A percentile compares a stretch with the other conserved stretches of the same genome.
phyloP scores from a whole-genome alignment of 2,113 vertebrate species.

The Pachypanchax playfairii region DNA sequence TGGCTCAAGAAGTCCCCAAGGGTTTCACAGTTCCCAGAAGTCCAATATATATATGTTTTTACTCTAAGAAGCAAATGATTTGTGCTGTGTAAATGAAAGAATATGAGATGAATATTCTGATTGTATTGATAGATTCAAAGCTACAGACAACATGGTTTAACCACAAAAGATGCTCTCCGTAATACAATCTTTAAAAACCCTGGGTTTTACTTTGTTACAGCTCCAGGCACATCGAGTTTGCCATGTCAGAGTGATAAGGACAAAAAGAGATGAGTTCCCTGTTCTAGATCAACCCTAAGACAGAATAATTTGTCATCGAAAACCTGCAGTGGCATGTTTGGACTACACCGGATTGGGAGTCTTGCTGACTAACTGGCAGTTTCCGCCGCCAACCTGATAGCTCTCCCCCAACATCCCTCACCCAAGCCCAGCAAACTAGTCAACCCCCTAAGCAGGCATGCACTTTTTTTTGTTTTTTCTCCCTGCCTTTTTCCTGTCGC shows the following conservation, averaged over 20 bases:
- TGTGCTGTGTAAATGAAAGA: slow-evolving; percentile 80
- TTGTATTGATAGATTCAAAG: slow-evolving; percentile 37
- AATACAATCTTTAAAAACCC: neutral
- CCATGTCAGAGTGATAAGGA: slow-evolving; percentile 82
- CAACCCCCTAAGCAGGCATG: slow-evolving; percentile 24
- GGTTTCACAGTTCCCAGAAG: slow-evolving; percentile 84
- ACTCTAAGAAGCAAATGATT: slow-evolving; percentile 77
- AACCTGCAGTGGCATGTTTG: slow-evolving; percentile 86
- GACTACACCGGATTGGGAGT: slow-evolving; percentile 93
- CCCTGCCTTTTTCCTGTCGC: slow-evolving; percentile 99
- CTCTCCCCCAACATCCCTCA: slow-evolving; percentile 82
- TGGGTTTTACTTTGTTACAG: slow-evolving; percentile 57
- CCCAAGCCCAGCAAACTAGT: slow-evolving; percentile 75
- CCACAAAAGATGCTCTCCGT: slow-evolving; percentile 59
- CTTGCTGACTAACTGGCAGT: slow-evolving; percentile 92
- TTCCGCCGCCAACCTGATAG: slow-evolving; percentile 95
- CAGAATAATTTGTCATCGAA: slow-evolving; percentile 90
- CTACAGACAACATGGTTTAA: slow-evolving; percentile 48
- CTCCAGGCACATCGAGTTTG: slow-evolving; percentile 84
- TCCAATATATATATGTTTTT: slow-evolving; percentile 76
- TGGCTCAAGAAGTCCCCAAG: slow-evolving; percentile 58
- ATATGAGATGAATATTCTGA: slow-evolving; percentile 75
- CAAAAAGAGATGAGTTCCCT: slow-evolving; percentile 90
- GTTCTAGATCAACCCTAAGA: slow-evolving; percentile 90
- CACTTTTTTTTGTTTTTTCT: slow-evolving; percentile 90